phyloP scores from a whole-genome alignment of 2,113 vertebrate genomes.

The Chelonoidis abingdonii region DNA sequence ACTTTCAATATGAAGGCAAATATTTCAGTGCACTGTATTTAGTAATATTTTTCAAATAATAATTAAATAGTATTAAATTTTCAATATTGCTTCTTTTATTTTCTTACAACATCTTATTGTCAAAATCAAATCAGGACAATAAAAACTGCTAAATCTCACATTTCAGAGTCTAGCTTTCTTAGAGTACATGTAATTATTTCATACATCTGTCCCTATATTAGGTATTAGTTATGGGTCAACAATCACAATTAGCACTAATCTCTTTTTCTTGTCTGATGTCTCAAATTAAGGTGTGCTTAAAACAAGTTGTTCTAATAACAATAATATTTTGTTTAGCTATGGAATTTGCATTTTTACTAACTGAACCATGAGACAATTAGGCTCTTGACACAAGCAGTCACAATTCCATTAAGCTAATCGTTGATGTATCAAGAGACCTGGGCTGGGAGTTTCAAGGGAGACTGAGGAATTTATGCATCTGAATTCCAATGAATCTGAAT shows the following conservation, averaged over 20 bases:
- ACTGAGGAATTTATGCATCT: background rate
- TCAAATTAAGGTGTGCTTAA: background rate
- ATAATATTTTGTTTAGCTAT: background rate
- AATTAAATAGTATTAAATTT: background rate
- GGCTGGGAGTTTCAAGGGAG: background rate
- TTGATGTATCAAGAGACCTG: rapidly evolving
- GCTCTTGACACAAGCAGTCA: background rate
- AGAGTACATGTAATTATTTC: background rate
- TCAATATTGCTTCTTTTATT: background rate
- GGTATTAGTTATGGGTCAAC: background rate
- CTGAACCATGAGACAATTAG: background rate
- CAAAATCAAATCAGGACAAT: background rate
- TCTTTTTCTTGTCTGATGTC: background rate
- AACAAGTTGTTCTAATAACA: background rate
- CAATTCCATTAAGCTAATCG: background rate
- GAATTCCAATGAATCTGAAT: background rate
- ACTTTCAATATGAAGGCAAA: background rate
- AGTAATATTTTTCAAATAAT: background rate
- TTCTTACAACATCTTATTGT: background rate
- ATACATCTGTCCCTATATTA: background rate
- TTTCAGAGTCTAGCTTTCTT: background rate
- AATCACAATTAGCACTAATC: background rate
- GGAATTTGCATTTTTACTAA: background rate
- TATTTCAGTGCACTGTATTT: background rate
- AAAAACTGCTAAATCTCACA: rapidly evolving